Conservation (phyloP, 2,797 vertebrate genomes). For the Ispidina picta region DNA sequence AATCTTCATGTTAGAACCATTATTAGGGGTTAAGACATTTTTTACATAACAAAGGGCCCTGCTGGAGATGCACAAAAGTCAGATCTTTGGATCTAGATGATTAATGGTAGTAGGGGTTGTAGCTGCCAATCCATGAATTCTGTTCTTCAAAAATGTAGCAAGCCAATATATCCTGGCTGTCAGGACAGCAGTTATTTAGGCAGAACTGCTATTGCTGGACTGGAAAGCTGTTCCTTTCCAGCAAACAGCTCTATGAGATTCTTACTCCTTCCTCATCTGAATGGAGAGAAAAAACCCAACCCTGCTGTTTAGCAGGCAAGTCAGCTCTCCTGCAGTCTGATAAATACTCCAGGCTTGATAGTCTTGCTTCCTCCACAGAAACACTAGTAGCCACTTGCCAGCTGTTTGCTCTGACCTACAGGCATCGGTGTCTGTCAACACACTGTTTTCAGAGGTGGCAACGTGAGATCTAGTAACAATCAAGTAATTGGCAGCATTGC, state of each 20-base stretch:
- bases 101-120: background rate
- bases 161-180: constrained; percentile 51
- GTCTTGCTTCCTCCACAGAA: constrained; percentile 1
- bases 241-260: background rate
- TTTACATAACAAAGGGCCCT: background rate
- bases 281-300: background rate
- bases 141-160: background rate
- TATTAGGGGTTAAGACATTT: background rate
- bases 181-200: background rate
- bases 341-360: constrained; percentile 44
- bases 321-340: constrained; percentile 37
- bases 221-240: constrained; percentile 51
- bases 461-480: background rate
- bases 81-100: background rate
- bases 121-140: constrained; percentile 25
- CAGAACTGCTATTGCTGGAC: background rate
- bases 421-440: background rate
- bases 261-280: background rate
- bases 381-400: constrained; percentile 26
- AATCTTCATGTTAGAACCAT: background rate
- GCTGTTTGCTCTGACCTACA: constrained; percentile 52
- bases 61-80: background rate
- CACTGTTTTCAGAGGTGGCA: background rate
- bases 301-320: constrained; percentile 54
- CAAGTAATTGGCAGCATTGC: background rate